A percentile compares a stretch with the other conserved stretches of the same genome.
phyloP scores from a whole-genome alignment of 2,888 invertebrate genomes.

The Trimorus sp. region DNA sequence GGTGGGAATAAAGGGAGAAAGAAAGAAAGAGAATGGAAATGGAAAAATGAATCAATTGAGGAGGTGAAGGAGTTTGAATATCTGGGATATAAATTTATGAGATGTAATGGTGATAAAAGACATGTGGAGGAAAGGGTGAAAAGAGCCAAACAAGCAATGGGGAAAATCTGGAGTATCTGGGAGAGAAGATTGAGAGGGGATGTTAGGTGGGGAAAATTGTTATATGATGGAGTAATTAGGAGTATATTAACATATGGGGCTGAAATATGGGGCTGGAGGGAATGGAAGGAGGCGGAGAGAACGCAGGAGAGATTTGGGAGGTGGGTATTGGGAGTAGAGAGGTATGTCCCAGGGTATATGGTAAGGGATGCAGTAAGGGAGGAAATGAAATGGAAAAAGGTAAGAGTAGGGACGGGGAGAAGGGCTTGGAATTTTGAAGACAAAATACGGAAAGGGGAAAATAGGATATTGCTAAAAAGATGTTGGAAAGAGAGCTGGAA shows the following conservation, averaged over 20 bases:
- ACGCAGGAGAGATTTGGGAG: constrained; percentile 14
- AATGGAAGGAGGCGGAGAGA: constrained; percentile 6
- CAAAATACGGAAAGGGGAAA: too few species aligned
- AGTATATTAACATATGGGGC: constrained; percentile 5
- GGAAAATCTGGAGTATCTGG: constrained; percentile 19
- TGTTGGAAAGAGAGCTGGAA: too few species aligned
- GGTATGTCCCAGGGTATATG: not conserved
- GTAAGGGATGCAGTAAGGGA: too few species aligned
- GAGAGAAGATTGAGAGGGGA: constrained; percentile 4
- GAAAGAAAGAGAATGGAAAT: constrained; percentile 1
- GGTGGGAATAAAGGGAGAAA: constrained; percentile 13
- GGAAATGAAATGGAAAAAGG: too few species aligned
- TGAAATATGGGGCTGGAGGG: too few species aligned
- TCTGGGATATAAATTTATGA: constrained; percentile 15
- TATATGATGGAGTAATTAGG: constrained; percentile 6
- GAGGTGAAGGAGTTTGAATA: constrained; percentile 18
- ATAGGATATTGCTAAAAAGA: too few species aligned
- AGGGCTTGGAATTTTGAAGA: too few species aligned
- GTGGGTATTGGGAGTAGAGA: not conserved
- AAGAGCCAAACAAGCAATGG: constrained; percentile 16
- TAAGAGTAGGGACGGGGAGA: too few species aligned
- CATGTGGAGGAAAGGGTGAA: constrained; percentile 12
- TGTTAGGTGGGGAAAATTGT: constrained; percentile 8
- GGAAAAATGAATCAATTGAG: constrained; percentile 4
- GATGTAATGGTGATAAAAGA: not conserved